Percentiles rank a stretch among this genome's conserved stretches.
Evolutionary conservation across 2,888 invertebrate genomes (phyloP).

Genomic region (Podabrus alpinus): DNA sequence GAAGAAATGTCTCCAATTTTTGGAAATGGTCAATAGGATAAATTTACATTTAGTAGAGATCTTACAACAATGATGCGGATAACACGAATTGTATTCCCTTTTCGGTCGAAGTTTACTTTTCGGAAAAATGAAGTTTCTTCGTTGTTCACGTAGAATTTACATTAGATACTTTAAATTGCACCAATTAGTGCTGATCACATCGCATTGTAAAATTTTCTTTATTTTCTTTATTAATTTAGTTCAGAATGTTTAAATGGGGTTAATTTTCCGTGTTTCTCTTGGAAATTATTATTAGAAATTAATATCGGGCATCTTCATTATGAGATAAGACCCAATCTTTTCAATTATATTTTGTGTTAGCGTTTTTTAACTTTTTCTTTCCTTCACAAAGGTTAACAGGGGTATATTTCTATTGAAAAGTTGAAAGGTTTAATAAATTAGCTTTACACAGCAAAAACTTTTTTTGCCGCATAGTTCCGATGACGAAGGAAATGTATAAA

Average conservation of each 20-base stretch:
- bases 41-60: slow-evolving; percentile 35
- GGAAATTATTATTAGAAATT: slow-evolving; percentile 10
- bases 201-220: not conserved
- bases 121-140: not conserved
- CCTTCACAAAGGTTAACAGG: not conserved
- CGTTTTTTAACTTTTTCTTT: not conserved
- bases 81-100: not conserved
- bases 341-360: slow-evolving; percentile 11
- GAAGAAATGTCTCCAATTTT: slow-evolving; percentile 37
- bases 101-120: not conserved
- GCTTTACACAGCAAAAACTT: not conserved
- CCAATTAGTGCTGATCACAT: not conserved
- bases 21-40: slow-evolving; percentile 36
- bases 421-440: slow-evolving; percentile 12
- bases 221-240: not conserved
- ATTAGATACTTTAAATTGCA: not conserved
- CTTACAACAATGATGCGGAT: slow-evolving; percentile 6
- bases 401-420: slow-evolving; percentile 3
- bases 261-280: not conserved
- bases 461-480: slow-evolving; percentile 20
- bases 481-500: slow-evolving; percentile 14
- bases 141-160: not conserved
- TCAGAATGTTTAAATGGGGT: not conserved
- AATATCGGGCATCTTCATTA: slow-evolving; percentile 7
- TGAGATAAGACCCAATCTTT: slow-evolving; percentile 10